phyloP scores from a whole-genome alignment of 2,797 vertebrate genomes.

The Enteromius anoplus region DNA sequence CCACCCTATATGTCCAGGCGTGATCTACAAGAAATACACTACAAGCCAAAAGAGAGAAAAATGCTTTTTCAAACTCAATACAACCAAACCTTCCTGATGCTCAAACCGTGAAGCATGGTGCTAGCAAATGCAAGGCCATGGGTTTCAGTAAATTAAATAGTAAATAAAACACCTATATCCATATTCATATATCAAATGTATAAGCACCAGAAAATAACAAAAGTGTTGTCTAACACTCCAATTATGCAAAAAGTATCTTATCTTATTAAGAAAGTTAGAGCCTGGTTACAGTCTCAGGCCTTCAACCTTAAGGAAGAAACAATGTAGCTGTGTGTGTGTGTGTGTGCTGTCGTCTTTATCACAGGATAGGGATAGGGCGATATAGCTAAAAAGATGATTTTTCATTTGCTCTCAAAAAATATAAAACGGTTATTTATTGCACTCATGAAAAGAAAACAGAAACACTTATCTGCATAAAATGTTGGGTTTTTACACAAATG shows the following conservation, averaged over 20 bases:
- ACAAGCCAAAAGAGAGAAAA: neutral
- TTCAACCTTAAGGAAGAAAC: neutral
- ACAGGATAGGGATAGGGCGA: neutral
- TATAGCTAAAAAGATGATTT: neutral
- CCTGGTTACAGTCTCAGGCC: neutral
- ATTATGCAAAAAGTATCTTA: neutral
- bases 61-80: neutral
- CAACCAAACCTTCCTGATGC: neutral
- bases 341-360: neutral
- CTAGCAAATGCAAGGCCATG: neutral
- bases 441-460: too few relatives aligned
- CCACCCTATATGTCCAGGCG: slow-evolving; percentile 88
- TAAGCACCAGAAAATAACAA: neutral
- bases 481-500: too few relatives aligned
- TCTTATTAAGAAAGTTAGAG: neutral
- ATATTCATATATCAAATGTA: too few relatives aligned
- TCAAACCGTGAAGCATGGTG: neutral
- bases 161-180: neutral
- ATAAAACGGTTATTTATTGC: neutral
- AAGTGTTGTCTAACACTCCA: neutral
- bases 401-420: neutral
- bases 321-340: neutral
- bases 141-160: neutral
- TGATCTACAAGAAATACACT: slow-evolving; percentile 80
- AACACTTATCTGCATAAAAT: too few relatives aligned